Evolutionary conservation across 2,888 invertebrate genomes (phyloP), one percentile per base, ranked within the genome.

Genomic region (Sinotaia quadrata): DNA sequence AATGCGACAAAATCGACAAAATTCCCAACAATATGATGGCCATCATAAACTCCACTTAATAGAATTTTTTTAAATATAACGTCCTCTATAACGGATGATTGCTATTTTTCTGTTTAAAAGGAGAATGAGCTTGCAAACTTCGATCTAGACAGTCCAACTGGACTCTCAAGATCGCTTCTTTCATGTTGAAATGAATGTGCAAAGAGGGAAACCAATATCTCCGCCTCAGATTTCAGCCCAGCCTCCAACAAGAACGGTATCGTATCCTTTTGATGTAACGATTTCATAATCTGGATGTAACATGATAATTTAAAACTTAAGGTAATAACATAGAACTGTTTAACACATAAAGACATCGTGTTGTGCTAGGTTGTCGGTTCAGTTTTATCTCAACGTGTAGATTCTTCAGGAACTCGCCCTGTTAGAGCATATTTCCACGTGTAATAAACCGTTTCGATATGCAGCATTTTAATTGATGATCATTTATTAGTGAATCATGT

Each of bases 101-200:
- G 67, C 63, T 77, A 78, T 77, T 75, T 82, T 78, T 75, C 67
- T 75, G 69, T 67, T 66, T 71, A 68, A 62, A 75, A 85, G 84
- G 84, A 82, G 84, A 84, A 77, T 79, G 81, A 80, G 84, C 83
- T 85, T 83, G 83, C 81, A 78, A 84, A 83, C 81, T 81, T 47
- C 47, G 24, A 47, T 47, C 8, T 47, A 47, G 47, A 47, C 47
- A 24, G 47, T 47, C 47, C 47, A 21, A 47, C 47, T 47, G 47
- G 47, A 47, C 47, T 47, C 24, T 18, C 47, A 47, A 47, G 47
- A 47, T 47, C 47, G 47, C 47, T 47, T 47, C n/a, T n/a, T 47
- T 47, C 47, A 47, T 47, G 47, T 47, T 47, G 47, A 47, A 24
- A 47, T 47, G 47, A 47, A 47, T 24, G 47, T n/a, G 78, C 78